These are phyloP conservation scores for Ophion obscuratus DNA, from an alignment of 2,888 invertebrate species.

Conservation along the genomic window DNA sequence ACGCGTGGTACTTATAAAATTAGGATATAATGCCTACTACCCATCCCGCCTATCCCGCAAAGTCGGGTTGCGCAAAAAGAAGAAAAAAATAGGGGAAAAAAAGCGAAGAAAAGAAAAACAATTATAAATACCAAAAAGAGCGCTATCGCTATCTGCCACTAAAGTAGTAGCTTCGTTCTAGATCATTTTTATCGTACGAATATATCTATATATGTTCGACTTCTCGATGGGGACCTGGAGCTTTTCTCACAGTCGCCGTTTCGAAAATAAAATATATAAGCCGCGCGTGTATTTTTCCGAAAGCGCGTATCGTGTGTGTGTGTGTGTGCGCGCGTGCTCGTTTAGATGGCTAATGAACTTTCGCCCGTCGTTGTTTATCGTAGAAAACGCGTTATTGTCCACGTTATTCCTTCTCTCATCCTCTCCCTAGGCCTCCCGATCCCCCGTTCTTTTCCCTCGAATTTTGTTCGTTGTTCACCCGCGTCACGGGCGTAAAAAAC, in stretches of 20 bases:
- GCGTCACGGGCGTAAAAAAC: slow-evolving; percentile 34
- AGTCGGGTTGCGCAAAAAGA: slow-evolving; percentile 44
- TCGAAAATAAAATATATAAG: slow-evolving; percentile 7
- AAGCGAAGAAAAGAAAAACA: slow-evolving; percentile 11
- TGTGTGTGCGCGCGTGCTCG: neutral
- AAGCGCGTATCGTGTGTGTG: neutral
- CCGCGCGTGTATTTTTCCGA: neutral
- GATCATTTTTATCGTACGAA: slow-evolving; percentile 38
- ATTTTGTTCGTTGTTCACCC: slow-evolving; percentile 2
- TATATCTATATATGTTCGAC: slow-evolving; percentile 2
- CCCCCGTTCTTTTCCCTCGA: neutral
- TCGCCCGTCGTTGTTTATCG: slow-evolving; percentile 42
- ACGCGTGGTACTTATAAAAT: slow-evolving; percentile 47
- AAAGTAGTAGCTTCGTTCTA: slow-evolving; percentile 51
- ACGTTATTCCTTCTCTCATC: too few relatives aligned
- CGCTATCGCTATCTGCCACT: slow-evolving; percentile 41
- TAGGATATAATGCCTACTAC: slow-evolving; percentile 26
- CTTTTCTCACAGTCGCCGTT: slow-evolving; percentile 11
- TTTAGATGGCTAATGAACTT: slow-evolving; percentile 33
- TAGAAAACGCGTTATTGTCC: too few relatives aligned
- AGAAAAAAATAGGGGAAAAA: neutral
- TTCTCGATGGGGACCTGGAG: slow-evolving; percentile 10
- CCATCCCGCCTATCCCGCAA: slow-evolving; percentile 28
- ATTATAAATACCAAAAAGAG: slow-evolving; percentile 19
- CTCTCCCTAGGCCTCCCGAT: neutral